Base-by-base conservation (phyloP, 1,140 invertebrate genomes). In the Anthonomus grandis region DNA sequence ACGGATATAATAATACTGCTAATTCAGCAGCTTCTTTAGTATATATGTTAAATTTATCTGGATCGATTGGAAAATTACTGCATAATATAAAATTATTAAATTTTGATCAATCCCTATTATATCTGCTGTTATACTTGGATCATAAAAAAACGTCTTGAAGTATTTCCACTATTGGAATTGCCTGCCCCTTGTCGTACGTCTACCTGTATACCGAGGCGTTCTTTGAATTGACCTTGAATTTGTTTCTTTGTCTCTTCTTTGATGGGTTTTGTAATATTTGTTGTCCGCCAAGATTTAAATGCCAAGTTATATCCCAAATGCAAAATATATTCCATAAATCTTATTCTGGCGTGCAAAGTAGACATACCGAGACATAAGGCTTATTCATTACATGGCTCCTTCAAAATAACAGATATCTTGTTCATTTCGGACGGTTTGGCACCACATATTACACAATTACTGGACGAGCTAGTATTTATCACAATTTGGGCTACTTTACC, bases 1-100 rank as follows among this genome's bases (percentile, higher is more conserved):
- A 73, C 10, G 34, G 12, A 47, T 74, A 70, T n/a, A 66, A 37
- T 10, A 64, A 6, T 2, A 70, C 60, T 38, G 64, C 69, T 3
- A 66, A 10, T 45, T 57, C 25, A 9, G 62, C 53, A 9, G 59
- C 61, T 24, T 39, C 34, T 5, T 18, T n/a, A 6, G 39, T 10
- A 47, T 55, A 56, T 27, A 37, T 3, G 3, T 23, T 38, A 47
- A 63, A 63, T 31, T 22, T 23, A 4, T 34, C 24, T 10, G 17
- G 8, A 17, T 54, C 23, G 4, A 56, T 31, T 17, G 18, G 4
- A 37, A 3, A 47, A 2, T 37, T 31, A 23, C 50, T 13, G 8
- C 22, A 21, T 13, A 56, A 12, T 55, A 56, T 15, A 39, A 9
- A 4, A 39, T 5, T 4, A 59, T 46, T 19, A 59, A 38, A 10